Percentiles rank a stretch among this genome's conserved stretches.
Conservation (phyloP, 2,888 invertebrate genomes). For the Eucriotettix oculatus region DNA sequence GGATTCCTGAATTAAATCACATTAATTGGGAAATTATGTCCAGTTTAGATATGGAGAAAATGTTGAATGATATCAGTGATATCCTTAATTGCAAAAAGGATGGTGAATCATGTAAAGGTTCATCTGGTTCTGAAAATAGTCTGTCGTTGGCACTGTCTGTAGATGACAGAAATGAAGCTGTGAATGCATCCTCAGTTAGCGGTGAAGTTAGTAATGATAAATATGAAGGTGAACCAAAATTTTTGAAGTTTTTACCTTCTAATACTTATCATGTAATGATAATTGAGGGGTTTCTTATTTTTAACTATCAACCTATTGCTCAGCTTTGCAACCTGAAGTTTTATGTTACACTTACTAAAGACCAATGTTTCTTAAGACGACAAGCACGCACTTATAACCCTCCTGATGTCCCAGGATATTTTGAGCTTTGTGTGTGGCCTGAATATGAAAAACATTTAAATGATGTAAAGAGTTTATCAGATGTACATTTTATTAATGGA, state of each 20-base stretch:
- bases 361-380: constrained; percentile 48
- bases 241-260: not conserved
- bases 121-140: not conserved
- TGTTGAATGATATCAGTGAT: constrained; percentile 40
- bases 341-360: constrained; percentile 51
- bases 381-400: constrained; percentile 55
- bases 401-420: constrained; percentile 75
- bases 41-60: constrained; percentile 53
- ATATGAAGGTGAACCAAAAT: constrained; percentile 11
- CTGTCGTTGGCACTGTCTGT: not conserved
- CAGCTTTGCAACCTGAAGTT: constrained; percentile 55
- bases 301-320: constrained; percentile 48
- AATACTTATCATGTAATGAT: constrained; percentile 33
- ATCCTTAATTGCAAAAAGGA: constrained; percentile 8
- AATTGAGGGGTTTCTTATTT: constrained; percentile 60
- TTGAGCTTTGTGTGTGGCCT: constrained; percentile 85
- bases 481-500: too few relatives aligned
- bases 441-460: constrained; percentile 44
- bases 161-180: constrained; percentile 6
- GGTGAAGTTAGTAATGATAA: not conserved
- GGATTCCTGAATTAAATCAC: constrained; percentile 45
- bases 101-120: not conserved
- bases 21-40: constrained; percentile 60
- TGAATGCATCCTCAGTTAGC: not conserved
- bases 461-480: too few relatives aligned